Evolutionary conservation across 1,140 invertebrate species (phyloP).

Genomic region (Tetraneura akinire): DNA sequence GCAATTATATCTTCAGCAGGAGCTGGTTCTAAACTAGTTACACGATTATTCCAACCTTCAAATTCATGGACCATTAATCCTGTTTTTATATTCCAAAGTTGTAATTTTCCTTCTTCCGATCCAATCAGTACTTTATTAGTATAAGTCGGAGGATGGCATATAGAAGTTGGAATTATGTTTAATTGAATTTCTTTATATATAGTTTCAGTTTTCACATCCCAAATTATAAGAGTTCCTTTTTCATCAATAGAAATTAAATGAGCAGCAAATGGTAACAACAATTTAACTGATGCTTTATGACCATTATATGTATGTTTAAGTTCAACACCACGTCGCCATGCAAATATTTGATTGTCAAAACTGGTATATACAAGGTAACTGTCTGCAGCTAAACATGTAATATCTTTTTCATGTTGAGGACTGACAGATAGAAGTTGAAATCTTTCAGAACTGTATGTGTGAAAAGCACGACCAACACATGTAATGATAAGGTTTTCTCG

Average conservation of each 20-base stretch:
- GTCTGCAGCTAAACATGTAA: conserved; percentile 80
- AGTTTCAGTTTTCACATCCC: conserved; percentile 79
- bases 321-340: conserved; percentile 86
- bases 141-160: conserved; percentile 90
- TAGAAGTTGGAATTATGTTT: conserved; percentile 66
- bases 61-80: conserved; percentile 80
- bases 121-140: conserved; percentile 93
- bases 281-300: conserved; percentile 72
- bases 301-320: conserved; percentile 80
- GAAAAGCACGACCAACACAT: conserved; percentile 86
- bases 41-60: conserved; percentile 70
- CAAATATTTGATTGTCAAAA: conserved; percentile 70
- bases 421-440: conserved; percentile 83
- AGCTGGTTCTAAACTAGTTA: conserved; percentile 73
- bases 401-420: conserved; percentile 76
- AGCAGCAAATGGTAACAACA: conserved; percentile 82
- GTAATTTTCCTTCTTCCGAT: conserved; percentile 82
- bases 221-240: conserved; percentile 75
- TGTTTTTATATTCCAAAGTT: conserved; percentile 88
- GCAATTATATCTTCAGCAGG: conserved; percentile 90
- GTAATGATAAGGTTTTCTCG: conserved; percentile 89
- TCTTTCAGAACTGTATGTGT: conserved; percentile 84
- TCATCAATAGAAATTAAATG: conserved; percentile 86
- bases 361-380: conserved; percentile 81
- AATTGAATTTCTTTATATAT: conserved; percentile 72